These are phyloP conservation scores for Ophioninae sp. DNA, from an alignment of 2,888 invertebrate genomes.

Conservation along the genomic window DNA sequence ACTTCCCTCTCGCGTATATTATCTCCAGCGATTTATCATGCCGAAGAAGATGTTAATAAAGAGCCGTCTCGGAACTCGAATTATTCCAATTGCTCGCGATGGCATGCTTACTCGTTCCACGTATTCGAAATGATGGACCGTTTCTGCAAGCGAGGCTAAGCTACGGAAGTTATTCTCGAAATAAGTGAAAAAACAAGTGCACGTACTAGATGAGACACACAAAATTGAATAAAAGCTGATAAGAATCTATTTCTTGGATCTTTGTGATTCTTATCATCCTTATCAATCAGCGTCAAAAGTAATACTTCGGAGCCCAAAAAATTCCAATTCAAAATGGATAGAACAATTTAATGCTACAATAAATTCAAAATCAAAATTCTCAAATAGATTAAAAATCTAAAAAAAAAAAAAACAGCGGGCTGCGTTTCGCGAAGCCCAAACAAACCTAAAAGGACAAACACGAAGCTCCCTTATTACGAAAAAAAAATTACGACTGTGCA, in stretches of 20 bases:
- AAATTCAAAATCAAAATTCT: too few relatives aligned
- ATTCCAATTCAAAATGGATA: background rate
- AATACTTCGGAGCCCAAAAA: background rate
- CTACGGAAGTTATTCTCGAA: background rate
- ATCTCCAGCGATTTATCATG: constrained; percentile 22
- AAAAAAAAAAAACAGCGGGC: too few relatives aligned
- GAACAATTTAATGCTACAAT: background rate
- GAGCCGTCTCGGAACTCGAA: constrained; percentile 44
- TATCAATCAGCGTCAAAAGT: background rate
- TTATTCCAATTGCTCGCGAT: constrained; percentile 49
- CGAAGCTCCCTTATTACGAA: too few relatives aligned
- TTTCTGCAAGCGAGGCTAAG: background rate
- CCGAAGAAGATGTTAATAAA: constrained; percentile 56
- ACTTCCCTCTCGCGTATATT: constrained; percentile 8
- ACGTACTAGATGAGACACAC: background rate
- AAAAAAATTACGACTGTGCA: too few relatives aligned
- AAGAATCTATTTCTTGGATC: background rate
- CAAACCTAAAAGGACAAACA: too few relatives aligned
- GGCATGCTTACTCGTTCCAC: constrained; percentile 13
- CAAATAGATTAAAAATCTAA: too few relatives aligned
- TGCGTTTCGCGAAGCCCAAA: too few relatives aligned
- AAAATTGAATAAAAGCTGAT: background rate
- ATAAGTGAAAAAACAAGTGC: background rate
- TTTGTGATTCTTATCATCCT: background rate
- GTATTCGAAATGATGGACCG: background rate